Evolutionary conservation across 2,888 invertebrate genomes (phyloP), one percentile per base, ranked within the genome.

Genomic region (Malachius bipustulatus): DNA sequence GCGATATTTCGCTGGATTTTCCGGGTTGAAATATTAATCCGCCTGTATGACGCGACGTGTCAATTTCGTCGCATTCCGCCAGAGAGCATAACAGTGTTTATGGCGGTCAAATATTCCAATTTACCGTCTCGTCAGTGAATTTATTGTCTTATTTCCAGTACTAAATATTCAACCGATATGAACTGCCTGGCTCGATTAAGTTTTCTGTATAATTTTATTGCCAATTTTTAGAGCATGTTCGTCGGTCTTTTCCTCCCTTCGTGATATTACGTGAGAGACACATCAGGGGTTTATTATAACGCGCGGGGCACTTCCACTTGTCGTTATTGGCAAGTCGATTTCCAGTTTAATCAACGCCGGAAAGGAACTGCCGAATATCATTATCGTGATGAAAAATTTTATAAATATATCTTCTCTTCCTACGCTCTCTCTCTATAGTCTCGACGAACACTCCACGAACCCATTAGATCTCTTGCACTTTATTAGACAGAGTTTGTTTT

Each of bases 41-140:
- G 6, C 28, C 28, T 11, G 14, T 11, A 11, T 34, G 28, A 33
- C 26, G 33, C 26, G 8, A 44, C 49, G 47, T 53, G 56, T 57
- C 59, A 55, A 59, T 57, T 58, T 51, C 50, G 47, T 48, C 45
- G 50, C 55, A 58, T 59, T 58, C 59, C 56, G 47, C 50, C 50
- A 46, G 45, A n/a, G n/a, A 51, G 49, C 48, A 56, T 56, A 52
- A 56, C 52, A 55, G 40, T 55, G 56, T 57, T 60, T 60, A 60
- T 59, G 57, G 57, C 54, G 58, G 60, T 60, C 60, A 60, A 59
- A 60, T 60, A 60, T 60, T 60, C 59, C 60, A 60, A 60, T 60
- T 59, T 59, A 55, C 57, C 49, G 51, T 50, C 53, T 49, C 48
- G 49, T 46, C 48, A 42, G 50, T 44, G 55, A 57, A 59, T 60